Percentiles rank a stretch among this genome's conserved stretches.
phyloP scores from a whole-genome alignment of 2,797 vertebrate genomes.

The Holocentrus rufus region DNA sequence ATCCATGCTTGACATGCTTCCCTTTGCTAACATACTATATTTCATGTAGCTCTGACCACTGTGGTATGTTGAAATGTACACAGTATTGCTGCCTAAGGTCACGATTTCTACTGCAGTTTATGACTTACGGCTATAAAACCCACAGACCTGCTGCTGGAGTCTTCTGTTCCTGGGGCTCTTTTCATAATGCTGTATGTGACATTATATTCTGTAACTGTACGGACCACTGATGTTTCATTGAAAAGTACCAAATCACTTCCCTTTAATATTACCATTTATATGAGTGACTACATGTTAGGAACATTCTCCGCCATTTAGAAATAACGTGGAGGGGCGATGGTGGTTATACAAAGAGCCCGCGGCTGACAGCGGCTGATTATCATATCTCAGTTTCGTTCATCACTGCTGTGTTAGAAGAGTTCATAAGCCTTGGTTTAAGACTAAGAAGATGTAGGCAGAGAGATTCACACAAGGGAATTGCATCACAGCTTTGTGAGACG shows the following conservation, averaged over 20 bases:
- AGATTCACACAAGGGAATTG: slow-evolving; percentile 13
- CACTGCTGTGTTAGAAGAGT: slow-evolving; percentile 35
- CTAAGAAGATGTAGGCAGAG: slow-evolving; percentile 20
- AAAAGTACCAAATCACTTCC: slow-evolving; percentile 17
- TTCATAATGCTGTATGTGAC: slow-evolving; percentile 35
- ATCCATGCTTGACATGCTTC: slow-evolving; percentile 55
- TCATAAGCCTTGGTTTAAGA: slow-evolving; percentile 35
- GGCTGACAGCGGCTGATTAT: neutral
- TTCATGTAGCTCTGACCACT: slow-evolving; percentile 35
- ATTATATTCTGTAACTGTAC: slow-evolving; percentile 41
- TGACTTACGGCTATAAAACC: slow-evolving; percentile 56
- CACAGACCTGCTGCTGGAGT: slow-evolving; percentile 39
- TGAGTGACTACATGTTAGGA: slow-evolving; percentile 12
- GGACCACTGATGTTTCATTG: slow-evolving; percentile 41
- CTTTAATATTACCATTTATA: slow-evolving; percentile 37
- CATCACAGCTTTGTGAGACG: neutral
- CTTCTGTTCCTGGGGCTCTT: slow-evolving; percentile 38
- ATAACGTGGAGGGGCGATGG: slow-evolving; percentile 14
- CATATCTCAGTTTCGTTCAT: slow-evolving; percentile 22
- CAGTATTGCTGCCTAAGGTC: slow-evolving; percentile 50
- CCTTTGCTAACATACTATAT: slow-evolving; percentile 21
- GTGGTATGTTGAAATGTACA: slow-evolving; percentile 53
- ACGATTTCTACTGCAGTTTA: slow-evolving; percentile 24
- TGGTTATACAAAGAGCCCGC: neutral
- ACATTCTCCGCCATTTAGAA: neutral